A percentile compares a stretch with the other conserved stretches of the same genome.
phyloP scores from a whole-genome alignment of 2,113 vertebrate species.

The Microcebus lehilahytsara region DNA sequence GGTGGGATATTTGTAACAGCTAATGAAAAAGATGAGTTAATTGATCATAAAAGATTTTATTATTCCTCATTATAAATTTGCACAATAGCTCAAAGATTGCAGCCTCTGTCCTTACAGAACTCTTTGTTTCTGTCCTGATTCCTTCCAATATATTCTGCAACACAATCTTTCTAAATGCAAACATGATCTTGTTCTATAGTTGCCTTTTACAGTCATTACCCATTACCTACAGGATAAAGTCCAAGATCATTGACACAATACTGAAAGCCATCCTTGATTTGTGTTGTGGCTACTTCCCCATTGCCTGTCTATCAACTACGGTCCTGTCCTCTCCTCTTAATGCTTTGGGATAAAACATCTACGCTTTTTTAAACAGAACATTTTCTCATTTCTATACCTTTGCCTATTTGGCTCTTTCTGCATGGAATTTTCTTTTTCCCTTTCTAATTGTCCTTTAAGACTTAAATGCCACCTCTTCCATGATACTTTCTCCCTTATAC shows the following conservation, averaged over 20 bases:
- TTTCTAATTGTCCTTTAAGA: background rate
- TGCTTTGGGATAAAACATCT: background rate
- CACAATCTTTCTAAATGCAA: background rate
- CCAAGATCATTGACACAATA: background rate
- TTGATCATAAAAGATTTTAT: background rate
- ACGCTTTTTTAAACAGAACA: background rate
- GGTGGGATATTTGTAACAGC: background rate
- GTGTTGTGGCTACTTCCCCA: background rate
- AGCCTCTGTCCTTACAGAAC: background rate
- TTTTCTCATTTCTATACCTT: background rate
- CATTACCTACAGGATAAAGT: background rate
- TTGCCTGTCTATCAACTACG: background rate
- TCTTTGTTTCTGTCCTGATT: background rate
- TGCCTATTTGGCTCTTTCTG: background rate
- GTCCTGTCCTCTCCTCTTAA: background rate
- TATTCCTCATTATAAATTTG: background rate
- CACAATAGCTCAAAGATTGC: background rate
- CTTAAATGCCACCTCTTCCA: background rate
- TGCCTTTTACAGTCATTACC: background rate
- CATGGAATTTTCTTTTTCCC: background rate
- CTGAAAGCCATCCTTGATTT: background rate
- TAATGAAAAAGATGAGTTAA: background rate
- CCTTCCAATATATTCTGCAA: background rate
- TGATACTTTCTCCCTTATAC: background rate
- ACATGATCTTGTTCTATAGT: background rate